These are phyloP conservation scores for Myodes glareolus DNA, from an alignment of 2,113 vertebrate species.

Conservation along the genomic window DNA sequence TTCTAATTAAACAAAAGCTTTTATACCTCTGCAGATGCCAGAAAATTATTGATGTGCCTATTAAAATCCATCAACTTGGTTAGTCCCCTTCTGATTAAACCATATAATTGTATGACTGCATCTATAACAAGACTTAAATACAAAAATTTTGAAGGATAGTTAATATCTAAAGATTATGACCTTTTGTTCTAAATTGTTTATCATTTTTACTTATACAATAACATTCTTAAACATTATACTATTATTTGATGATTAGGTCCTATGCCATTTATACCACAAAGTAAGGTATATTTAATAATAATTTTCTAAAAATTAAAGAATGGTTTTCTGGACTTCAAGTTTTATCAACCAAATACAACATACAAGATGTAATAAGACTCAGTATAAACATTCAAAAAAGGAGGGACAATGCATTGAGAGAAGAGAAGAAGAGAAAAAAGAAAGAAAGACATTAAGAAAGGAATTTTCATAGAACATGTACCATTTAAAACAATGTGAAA, in stretches of 20 bases:
- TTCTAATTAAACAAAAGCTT: not conserved
- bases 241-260: not conserved
- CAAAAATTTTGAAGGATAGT: not conserved
- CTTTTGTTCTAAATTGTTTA: not conserved
- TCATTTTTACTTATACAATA: not conserved
- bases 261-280: not conserved
- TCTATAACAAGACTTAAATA: not conserved
- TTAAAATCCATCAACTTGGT: not conserved
- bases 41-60: not conserved
- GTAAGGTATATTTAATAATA: not conserved
- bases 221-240: not conserved
- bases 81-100: not conserved
- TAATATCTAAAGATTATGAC: not conserved
- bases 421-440: too few relatives aligned
- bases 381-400: not conserved
- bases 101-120: too few relatives aligned
- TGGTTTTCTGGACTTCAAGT: fast-evolving
- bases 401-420: not conserved
- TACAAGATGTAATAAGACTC: not conserved
- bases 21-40: not conserved
- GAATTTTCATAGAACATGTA: not conserved
- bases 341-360: not conserved
- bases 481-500: not conserved
- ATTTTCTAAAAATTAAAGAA: not conserved
- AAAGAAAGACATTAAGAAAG: not conserved